Base-by-base conservation (phyloP, 1,140 invertebrate species). In the Linepithema humile region DNA sequence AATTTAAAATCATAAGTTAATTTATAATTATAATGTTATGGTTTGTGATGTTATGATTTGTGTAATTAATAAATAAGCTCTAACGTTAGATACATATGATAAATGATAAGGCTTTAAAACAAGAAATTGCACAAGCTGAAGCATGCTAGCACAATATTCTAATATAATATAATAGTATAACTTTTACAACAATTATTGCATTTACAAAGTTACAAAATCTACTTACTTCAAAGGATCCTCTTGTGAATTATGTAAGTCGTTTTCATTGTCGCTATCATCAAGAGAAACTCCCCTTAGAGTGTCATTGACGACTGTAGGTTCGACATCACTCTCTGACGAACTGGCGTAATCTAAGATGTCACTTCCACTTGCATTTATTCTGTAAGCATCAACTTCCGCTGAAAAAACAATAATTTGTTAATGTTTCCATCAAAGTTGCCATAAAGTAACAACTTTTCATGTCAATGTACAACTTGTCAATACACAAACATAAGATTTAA, bases 171-270 rank as follows among this genome's bases (percentile, higher is more conserved):
- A 26, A 2, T 53, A 80, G 43, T 9, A 57, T 43, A 45, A 59
- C 62, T 38, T 32, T 2, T 26, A 26, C 29, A 74, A 38, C 53
- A 65, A 67, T 64, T 55, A 40, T n/a, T 64, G 38, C 29, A 4
- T 4, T 38, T 0, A 40, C 12, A 55, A 9, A 43, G 23, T 29
- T 55, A 20, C 29, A 57, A 7, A 29, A 17, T 67, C 69, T 85
- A 93, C 94, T 94, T 95, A 97, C 97, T 97, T 97, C 29, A 97
- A 94, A 9, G 96, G 95, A 95, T 98, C 97, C 89, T 97, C 97
- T 86, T 96, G 95, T 77, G 97, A 95, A 77, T 96, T 97, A 88
- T 97, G 97, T 17, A 97, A 95, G 93, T n/a, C n/a, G n/a, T 96
- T 97, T 92, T 98, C 97, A 90, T 97, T 95, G 88, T 96, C 96